Evolutionary conservation across 2,797 vertebrate species (phyloP), one percentile per base, ranked within the genome.

Genomic region (Anomalospiza imberbis): DNA sequence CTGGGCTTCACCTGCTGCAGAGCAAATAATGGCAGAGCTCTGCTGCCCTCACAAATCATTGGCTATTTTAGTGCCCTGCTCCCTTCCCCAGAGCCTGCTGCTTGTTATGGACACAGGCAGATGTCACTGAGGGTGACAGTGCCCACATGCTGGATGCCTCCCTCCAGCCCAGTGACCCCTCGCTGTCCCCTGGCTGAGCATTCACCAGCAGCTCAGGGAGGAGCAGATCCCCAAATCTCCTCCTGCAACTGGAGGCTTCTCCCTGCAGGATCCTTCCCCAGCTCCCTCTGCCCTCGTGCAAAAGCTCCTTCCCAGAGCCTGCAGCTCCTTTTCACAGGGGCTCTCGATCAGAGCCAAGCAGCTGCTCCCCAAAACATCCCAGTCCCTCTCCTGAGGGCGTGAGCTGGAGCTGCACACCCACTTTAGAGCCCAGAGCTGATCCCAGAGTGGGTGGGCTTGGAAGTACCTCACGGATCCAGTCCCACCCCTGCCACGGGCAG

Each of bases 151-250:
- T 77, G 83, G 38, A 13, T 71, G 72, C 12, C 68, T 79, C 55
- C 51, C 32, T 34, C 12, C 72, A 57, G 36, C 29, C 2, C 8
- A 21, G 66, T 45, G 73, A 51, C 40, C 68, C 63, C 67, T 53
- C 1, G 0, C 40, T n/a, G 55, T 22, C 42, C 31, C 70, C 42
- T 20, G 68, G 50, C 86, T 1, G 9, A 53, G 42, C 1, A 1
- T 26, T 57, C 78, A 34, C 44, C 3, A 63, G 65, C 16, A 19
- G 72, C 82, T 54, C 10, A 0, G 54, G 31, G n/a, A 73, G 31
- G 31, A 44, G 51, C 3, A 4, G 66, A 90, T 67, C 86, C 79
- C 77, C 63, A 65, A 24, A 50, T 11, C 2, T 54, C 24, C 74
- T n/a, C 22, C 28, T 17, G 42, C 19, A 61, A 71, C 55, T 20